These are phyloP conservation scores for Oryzaephilus surinamensis DNA, from an alignment of 1,140 invertebrate species.

Conservation along the genomic window DNA sequence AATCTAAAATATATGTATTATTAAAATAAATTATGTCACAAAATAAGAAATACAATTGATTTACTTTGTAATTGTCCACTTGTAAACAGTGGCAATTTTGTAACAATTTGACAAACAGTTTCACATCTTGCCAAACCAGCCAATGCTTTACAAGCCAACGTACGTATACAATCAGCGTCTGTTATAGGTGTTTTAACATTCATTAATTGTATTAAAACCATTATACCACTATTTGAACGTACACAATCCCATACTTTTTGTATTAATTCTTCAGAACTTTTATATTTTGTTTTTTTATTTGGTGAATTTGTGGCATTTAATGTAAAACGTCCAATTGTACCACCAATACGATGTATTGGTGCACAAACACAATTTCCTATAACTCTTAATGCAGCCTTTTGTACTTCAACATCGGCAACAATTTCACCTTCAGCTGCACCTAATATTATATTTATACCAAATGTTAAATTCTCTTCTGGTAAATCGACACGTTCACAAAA, in stretches of 20 bases:
- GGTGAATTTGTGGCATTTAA: conserved; percentile 43
- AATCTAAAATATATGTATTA: conserved; percentile 41
- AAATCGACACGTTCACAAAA: conserved; percentile 70
- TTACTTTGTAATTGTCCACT: conserved; percentile 83
- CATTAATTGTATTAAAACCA: conserved; percentile 77
- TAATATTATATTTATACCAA: conserved; percentile 61
- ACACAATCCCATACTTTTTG: conserved; percentile 89
- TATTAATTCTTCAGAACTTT: conserved; percentile 75
- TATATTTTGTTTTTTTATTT: conserved; percentile 61
- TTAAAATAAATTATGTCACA: conserved; percentile 3
- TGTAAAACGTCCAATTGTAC: conserved; percentile 53
- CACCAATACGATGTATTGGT: conserved; percentile 66
- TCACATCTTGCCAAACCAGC: conserved; percentile 85
- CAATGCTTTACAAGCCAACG: conserved; percentile 82
- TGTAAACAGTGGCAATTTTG: conserved; percentile 90
- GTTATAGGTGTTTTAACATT: conserved; percentile 89
- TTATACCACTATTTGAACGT: conserved; percentile 90
- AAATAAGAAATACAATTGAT: conserved; percentile 13
- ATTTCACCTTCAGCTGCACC: conserved; percentile 85
- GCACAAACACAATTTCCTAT: conserved; percentile 90
- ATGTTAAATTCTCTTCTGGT: conserved; percentile 60
- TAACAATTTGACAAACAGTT: conserved; percentile 88
- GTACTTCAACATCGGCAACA: conserved; percentile 78
- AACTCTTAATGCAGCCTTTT: conserved; percentile 78
- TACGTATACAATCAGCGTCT: conserved; percentile 89